Conservation (phyloP, 1,140 invertebrate genomes). For the Megathymus violae region DNA sequence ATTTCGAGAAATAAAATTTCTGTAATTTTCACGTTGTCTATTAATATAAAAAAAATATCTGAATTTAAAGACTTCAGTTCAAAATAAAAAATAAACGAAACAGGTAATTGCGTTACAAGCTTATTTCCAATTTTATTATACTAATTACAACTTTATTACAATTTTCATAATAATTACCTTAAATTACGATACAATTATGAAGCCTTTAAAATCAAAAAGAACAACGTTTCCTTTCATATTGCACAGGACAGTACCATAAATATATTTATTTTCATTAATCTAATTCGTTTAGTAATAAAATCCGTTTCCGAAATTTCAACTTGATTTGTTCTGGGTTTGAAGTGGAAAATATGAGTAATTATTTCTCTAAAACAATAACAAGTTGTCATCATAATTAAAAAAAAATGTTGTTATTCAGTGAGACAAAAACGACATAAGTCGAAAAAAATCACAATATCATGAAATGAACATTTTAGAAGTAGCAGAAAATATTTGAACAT, state of each 20-base stretch:
- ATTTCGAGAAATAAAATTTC: conserved; percentile 74
- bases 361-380: background rate
- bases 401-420: too few relatives aligned
- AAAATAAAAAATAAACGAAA: conserved; percentile 66
- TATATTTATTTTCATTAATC: conserved; percentile 60
- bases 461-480: too few relatives aligned
- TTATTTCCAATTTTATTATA: conserved; percentile 68
- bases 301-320: conserved; percentile 36
- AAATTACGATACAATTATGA: conserved; percentile 73
- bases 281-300: conserved; percentile 59
- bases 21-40: conserved; percentile 60
- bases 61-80: conserved; percentile 53
- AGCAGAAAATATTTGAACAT: too few relatives aligned
- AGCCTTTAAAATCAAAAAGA: conserved; percentile 67
- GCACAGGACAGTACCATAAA: conserved; percentile 76
- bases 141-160: conserved; percentile 79
- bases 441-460: too few relatives aligned
- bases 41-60: conserved; percentile 58
- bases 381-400: background rate
- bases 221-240: conserved; percentile 65
- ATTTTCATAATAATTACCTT: conserved; percentile 70
- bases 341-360: background rate
- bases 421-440: too few relatives aligned
- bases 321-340: background rate
- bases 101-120: conserved; percentile 72